Conservation (phyloP, 2,113 vertebrate genomes). For the Sorex fumeus region DNA sequence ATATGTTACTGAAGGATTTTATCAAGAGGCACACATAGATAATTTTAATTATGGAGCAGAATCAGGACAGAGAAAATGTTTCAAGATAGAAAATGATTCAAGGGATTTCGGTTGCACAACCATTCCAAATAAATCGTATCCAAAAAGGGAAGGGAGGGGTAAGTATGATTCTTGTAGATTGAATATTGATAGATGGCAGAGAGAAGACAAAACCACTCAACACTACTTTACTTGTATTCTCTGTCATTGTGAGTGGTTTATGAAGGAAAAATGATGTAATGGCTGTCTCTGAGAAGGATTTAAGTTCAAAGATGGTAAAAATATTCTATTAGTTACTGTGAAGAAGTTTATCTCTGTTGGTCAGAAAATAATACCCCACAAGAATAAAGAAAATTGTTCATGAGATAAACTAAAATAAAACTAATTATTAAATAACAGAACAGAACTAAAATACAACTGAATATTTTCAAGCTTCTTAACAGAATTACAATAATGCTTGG, state of each 20-base stretch:
- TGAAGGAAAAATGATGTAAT: slow-evolving; percentile 48
- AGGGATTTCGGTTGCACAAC: slow-evolving; percentile 13
- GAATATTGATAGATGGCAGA: slow-evolving; percentile 54
- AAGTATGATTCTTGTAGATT: slow-evolving; percentile 25
- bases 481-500: not conserved
- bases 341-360: slow-evolving; percentile 14
- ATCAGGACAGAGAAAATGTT: not conserved
- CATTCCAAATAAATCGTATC: not conserved
- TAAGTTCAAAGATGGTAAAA: slow-evolving; percentile 57
- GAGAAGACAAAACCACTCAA: slow-evolving; percentile 25
- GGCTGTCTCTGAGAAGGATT: slow-evolving; percentile 54
- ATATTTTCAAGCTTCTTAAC: not conserved
- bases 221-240: slow-evolving; percentile 71
- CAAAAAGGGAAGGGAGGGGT: not conserved
- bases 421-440: not conserved
- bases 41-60: not conserved
- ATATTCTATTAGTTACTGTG: slow-evolving; percentile 52
- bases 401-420: not conserved
- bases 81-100: not conserved
- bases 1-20: accelerated
- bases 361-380: slow-evolving; percentile 8
- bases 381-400: not conserved
- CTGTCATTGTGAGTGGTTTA: slow-evolving; percentile 65
- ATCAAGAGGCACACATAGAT: not conserved
- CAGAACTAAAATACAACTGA: slow-evolving; percentile 12